Evolutionary conservation across 1,140 invertebrate species (phyloP), one percentile per base, ranked within the genome.

Genomic region (Cydia strobilella): DNA sequence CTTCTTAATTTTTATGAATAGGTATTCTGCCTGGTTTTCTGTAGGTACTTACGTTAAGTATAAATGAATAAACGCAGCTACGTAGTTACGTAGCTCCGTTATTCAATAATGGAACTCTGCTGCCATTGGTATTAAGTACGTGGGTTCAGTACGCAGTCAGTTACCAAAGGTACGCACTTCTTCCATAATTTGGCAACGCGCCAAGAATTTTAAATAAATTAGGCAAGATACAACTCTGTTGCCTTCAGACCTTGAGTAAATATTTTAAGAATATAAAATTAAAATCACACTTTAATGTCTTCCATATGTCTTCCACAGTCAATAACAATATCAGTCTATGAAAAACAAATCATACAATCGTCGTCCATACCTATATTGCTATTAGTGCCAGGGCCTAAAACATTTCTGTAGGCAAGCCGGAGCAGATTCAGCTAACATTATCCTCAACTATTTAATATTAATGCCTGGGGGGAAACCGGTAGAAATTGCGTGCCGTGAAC

Each of bases 151-250:
- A n/a, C n/a, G n/a, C 15, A 18, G 4, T 9, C 54, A 9, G 20
- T 23, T 23, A n/a, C 54, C 20, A 23, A 59, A 59, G 20, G 20
- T 23, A 59, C 54, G n/a, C 18, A 23, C 48, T 45, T 59, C 13
- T 59, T 59, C 9, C 18, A 23, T 59, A 59, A 59, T 59, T 10
- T 59, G 54, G 54, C 54, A 59, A 23, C 2, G 18, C 54, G 54
- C 54, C 54, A 59, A 23, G 20, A 59, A 59, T 59, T 59, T 23
- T 12, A 59, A 23, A 59, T 59, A 59, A 59, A 59, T 59, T 23
- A 59, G 10, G n/a, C 10, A 23, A 23, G 6, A 23, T 59, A 59
- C 20, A 12, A 23, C 9, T 18, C n/a, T 51, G 48, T 51, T 51
- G 48, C 48, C n/a, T 51, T 51, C n/a, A 51, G 48, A 18, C n/a